phyloP scores from a whole-genome alignment of 2,888 invertebrate genomes.

The Megamerina dolium region DNA sequence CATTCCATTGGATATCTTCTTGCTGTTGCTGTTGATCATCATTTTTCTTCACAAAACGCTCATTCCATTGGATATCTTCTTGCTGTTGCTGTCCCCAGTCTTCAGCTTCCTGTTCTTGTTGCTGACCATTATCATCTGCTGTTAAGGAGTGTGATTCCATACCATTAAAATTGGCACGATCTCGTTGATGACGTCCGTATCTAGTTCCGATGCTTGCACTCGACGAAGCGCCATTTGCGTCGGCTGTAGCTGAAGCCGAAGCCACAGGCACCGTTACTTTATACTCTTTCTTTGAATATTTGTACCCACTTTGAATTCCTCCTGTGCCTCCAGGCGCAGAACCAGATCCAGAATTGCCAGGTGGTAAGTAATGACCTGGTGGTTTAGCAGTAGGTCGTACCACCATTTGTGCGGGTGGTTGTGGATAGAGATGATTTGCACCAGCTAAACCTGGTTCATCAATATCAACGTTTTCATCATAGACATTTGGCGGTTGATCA shows the following conservation, averaged over 20 bases:
- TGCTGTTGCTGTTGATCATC: conserved; percentile 29
- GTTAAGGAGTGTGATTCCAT: conserved; percentile 12
- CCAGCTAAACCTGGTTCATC: conserved; percentile 41
- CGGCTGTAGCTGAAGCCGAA: conserved; percentile 7
- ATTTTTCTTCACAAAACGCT: too few species aligned
- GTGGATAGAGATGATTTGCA: conserved; percentile 20
- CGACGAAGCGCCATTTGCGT: conserved; percentile 4
- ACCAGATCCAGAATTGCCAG: conserved; percentile 9
- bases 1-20: too few species aligned
- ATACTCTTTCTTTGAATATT: conserved; percentile 28
- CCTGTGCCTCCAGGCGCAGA: conserved; percentile 19
- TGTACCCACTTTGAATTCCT: conserved; percentile 20
- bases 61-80: too few species aligned
- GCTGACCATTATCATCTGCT: conserved; percentile 17
- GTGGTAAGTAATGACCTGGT: conserved; percentile 1
- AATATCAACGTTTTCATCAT: conserved; percentile 37
- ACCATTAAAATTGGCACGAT: not conserved
- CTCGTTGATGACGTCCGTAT: conserved; percentile 1
- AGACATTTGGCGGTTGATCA: conserved; percentile 46
- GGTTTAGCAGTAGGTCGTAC: conserved; percentile 5
- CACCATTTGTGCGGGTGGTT: conserved; percentile 17
- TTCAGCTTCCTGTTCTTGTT: conserved; percentile 21
- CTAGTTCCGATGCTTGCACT: conserved; percentile 6
- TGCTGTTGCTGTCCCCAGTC: conserved; percentile 15
- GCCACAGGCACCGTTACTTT: conserved; percentile 22